These are phyloP conservation scores for Luscinia megarhynchos DNA, from an alignment of 2,797 vertebrate genomes.

Conservation along the genomic window DNA sequence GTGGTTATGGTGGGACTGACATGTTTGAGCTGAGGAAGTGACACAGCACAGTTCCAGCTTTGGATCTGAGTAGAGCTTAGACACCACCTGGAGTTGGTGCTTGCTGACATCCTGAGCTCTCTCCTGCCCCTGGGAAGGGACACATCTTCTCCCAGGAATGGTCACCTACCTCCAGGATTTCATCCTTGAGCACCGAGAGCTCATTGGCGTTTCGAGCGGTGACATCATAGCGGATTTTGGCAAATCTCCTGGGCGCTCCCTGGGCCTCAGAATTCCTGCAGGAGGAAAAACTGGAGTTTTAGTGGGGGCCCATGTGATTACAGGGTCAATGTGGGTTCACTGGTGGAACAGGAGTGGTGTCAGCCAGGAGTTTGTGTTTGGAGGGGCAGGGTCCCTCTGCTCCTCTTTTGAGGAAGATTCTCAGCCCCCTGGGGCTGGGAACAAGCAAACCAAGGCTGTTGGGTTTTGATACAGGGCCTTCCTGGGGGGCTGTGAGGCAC, in stretches of 20 bases:
- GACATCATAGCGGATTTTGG: slow-evolving; percentile 93
- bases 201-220: slow-evolving; percentile 92
- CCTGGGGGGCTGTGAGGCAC: not conserved
- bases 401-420: not conserved
- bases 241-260: slow-evolving; percentile 81
- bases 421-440: not conserved
- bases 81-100: not conserved
- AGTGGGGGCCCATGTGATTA: not conserved
- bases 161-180: slow-evolving; percentile 89
- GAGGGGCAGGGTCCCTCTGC: not conserved
- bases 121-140: not conserved
- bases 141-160: rapidly evolving
- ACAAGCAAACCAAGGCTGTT: not conserved
- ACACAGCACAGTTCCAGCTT: not conserved
- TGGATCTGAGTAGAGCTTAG: not conserved
- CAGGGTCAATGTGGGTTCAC: not conserved
- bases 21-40: not conserved
- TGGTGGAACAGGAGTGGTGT: not conserved
- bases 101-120: rapidly evolving
- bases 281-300: not conserved
- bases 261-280: slow-evolving; percentile 83
- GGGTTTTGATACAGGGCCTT: not conserved
- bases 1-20: not conserved
- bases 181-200: slow-evolving; percentile 93
- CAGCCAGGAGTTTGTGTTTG: not conserved